Evolutionary conservation across 2,888 invertebrate species (phyloP).

Genomic region (Phyto melanocephala): DNA sequence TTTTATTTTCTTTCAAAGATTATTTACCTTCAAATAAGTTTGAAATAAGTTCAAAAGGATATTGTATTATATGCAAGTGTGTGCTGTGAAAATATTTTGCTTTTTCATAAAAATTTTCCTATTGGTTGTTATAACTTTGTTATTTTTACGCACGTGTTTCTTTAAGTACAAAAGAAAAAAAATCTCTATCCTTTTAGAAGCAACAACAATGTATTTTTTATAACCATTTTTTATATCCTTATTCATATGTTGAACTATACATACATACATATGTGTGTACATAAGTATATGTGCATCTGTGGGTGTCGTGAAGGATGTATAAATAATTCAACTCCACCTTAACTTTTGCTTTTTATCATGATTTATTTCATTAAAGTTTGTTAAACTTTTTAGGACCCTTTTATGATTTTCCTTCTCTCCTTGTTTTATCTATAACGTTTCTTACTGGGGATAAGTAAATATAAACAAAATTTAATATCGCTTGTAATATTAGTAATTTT

Average conservation of each 20-base stretch:
- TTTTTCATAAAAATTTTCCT: slow-evolving; percentile 43
- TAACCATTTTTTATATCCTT: slow-evolving; percentile 23
- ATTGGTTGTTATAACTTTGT: slow-evolving; percentile 52
- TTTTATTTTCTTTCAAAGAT: neutral
- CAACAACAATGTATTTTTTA: slow-evolving; percentile 33
- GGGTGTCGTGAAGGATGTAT: neutral
- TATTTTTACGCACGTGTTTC: slow-evolving; percentile 55
- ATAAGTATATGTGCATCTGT: neutral
- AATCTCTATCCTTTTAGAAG: slow-evolving; percentile 21
- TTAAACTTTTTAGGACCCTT: slow-evolving; percentile 19
- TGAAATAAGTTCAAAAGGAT: slow-evolving; percentile 1
- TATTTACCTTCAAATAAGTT: neutral
- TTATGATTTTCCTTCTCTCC: slow-evolving; percentile 38
- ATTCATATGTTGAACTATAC: slow-evolving; percentile 7
- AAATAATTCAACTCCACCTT: neutral
- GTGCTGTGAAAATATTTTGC: slow-evolving; percentile 42
- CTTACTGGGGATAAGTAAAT: neutral
- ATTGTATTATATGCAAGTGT: neutral
- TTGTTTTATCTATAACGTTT: neutral
- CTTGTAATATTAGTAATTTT: no score
- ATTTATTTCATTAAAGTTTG: slow-evolving; percentile 53
- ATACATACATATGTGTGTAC: neutral
- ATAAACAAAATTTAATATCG: neutral
- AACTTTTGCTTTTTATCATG: slow-evolving; percentile 39
- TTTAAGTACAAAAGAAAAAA: neutral